Percentiles rank a stretch among this genome's conserved stretches.
phyloP scores from a whole-genome alignment of 2,888 invertebrate genomes.

The Chaitophorus viminalis region DNA sequence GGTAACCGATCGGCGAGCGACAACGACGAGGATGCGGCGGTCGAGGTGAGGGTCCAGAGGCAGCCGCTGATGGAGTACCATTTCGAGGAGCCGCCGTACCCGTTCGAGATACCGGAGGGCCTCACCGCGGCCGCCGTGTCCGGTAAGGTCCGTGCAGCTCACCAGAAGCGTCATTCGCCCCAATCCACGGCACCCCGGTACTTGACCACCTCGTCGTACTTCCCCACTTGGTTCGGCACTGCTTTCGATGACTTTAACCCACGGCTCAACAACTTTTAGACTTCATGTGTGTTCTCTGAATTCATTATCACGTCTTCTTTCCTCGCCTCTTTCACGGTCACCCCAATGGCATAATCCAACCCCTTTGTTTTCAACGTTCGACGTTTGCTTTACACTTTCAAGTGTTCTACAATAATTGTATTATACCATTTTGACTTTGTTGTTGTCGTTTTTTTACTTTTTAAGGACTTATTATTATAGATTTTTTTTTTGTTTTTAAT shows the following conservation, averaged over 20 bases:
- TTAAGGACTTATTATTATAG: too few relatives aligned
- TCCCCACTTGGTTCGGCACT: background rate
- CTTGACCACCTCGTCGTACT: background rate
- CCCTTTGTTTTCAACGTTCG: too few relatives aligned
- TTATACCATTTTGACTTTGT: too few relatives aligned
- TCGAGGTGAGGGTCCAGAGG: background rate
- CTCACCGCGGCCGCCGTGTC: background rate
- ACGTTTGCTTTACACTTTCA: too few relatives aligned
- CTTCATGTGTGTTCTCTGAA: too few relatives aligned
- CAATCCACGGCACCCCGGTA: background rate
- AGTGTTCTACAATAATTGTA: too few relatives aligned
- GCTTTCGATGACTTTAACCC: background rate
- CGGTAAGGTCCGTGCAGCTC: background rate
- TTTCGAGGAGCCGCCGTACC: conserved; percentile 38
- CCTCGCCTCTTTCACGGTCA: too few relatives aligned
- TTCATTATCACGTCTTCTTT: too few relatives aligned
- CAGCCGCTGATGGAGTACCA: conserved; percentile 17
- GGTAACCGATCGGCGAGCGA: background rate
- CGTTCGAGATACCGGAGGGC: conserved; percentile 34
- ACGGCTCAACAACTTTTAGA: background rate
- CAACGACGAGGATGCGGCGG: background rate
- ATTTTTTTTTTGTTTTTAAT: too few relatives aligned
- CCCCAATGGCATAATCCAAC: too few relatives aligned
- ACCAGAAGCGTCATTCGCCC: background rate
- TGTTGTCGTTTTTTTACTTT: too few relatives aligned